Base-by-base conservation (phyloP, 2,888 invertebrate species). In the Sarcophaga caerulescens region DNA sequence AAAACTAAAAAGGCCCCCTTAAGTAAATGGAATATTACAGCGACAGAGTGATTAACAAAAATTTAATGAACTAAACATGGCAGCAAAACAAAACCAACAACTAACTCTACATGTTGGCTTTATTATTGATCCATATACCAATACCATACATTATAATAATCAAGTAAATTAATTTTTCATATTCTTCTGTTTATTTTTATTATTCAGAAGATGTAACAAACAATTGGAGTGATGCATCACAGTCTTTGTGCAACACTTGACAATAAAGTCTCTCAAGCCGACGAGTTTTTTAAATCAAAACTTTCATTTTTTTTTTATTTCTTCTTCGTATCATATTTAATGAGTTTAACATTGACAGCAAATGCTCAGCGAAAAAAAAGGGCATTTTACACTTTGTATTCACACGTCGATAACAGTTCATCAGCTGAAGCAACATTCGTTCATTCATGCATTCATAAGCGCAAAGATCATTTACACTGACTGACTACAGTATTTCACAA, bases 341-440 rank as follows among this genome's bases (percentile, higher is more conserved):
- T 86, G 84, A 86, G 78, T 84, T 80, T 86, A 68, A 75, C 86
- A 86, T 81, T 78, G 81, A 78, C 70, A 60, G 77, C 10, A 78
- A 66, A 47, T 63, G 12, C 35, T 10, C 6, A 62, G 10, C 44
- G 47, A 19, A 62, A 52, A 45, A 19, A 19, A 35, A 57, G 23
- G 3, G 62, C 8, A 35, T 23, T 75, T 73, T 52, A 35, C 73
- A 73, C 59, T 76, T 1, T 10, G 4, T 52, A 81, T 85, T 84
- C 88, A 86, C 88, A 86, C 88, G 88, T 90, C 88, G 88, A 88
- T 84, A 89, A 87, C 89, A 89, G 87, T 88, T 88, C 89, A 88
- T 87, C 85, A 87, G 81, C 47, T 10, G 23, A 66, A 71, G 73
- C 4, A 14, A n/a, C 23, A 59, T 45, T 62, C 62, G 65, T 70